phyloP scores from a whole-genome alignment of 2,797 vertebrate genomes.

The Acanthurus leucopareius region DNA sequence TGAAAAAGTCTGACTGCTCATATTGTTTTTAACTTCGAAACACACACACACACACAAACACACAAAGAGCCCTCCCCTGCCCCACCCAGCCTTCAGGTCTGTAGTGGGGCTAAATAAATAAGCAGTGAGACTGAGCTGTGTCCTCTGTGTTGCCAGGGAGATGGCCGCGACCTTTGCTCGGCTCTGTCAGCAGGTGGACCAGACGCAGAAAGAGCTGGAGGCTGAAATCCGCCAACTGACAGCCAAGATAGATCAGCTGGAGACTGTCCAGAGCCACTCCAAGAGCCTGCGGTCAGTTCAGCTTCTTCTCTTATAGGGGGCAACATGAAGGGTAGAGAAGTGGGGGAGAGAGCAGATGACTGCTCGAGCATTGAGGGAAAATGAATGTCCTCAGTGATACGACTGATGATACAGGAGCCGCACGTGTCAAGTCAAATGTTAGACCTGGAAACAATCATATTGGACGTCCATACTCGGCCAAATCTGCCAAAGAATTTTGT shows the following conservation, averaged over 20 bases:
- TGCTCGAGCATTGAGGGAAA: background rate
- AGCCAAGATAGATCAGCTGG: slow-evolving; percentile 91
- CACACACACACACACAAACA: background rate
- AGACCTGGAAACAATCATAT: background rate
- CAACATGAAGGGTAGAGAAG: background rate
- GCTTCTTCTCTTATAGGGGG: background rate
- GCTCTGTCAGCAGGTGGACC: slow-evolving; percentile 90
- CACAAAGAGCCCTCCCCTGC: background rate
- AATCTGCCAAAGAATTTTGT: background rate
- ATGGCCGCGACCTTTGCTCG: slow-evolving; percentile 86
- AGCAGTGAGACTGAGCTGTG: slow-evolving; percentile 43
- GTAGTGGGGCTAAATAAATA: slow-evolving; percentile 63
- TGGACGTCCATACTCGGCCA: background rate
- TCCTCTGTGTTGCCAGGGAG: slow-evolving; percentile 88
- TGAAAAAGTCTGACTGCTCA: slow-evolving; percentile 6
- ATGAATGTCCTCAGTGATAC: background rate
- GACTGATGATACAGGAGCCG: background rate
- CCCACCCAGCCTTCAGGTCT: slow-evolving; percentile 13
- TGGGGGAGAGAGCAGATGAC: background rate
- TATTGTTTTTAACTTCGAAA: slow-evolving; percentile 10
- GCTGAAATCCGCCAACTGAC: slow-evolving; percentile 90
- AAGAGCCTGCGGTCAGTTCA: slow-evolving; percentile 90
- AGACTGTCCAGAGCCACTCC: slow-evolving; percentile 90
- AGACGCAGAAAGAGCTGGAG: slow-evolving; percentile 93
- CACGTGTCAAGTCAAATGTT: background rate